Base-by-base conservation (phyloP, 1,140 invertebrate species). In the Pomacea maculata region DNA sequence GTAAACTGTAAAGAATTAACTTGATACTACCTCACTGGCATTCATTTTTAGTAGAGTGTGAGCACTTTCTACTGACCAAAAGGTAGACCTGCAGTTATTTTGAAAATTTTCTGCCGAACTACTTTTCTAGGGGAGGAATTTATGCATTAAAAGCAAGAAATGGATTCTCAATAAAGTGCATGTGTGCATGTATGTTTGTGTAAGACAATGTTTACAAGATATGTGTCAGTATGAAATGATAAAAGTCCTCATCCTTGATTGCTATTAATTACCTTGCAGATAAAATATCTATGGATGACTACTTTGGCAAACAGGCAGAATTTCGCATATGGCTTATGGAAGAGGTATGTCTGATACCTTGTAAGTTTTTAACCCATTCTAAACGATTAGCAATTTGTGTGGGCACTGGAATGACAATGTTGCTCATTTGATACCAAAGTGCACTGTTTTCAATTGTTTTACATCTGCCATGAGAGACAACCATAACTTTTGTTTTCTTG, bases 211-310 rank as follows among this genome's bases (percentile, higher is more conserved):
- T 75, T 10, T 57, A 14, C 34, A 68, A 55, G 12, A 54, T n/a
- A 25, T 71, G 34, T 70, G 65, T 29, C 9, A 67, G 3, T 71
- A n/a, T 71, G 29, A 45, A 45, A 0, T 45, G 34, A 45, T 45
- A 45, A 45, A 45, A 45, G 34, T 45, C 3, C 34, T 45, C 6
- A 45, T 45, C 34, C 34, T 45, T 45, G 34, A 45, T 45, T 45
- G 34, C 6, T 45, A 45, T 45, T 17, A 17, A 72, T 34, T 73
- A 21, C 55, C 55, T 83, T 82, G 34, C 83, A 88, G 87, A 88
- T 81, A 84, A 83, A 72, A 87, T 88, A 61, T 86, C 86, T 7
- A 88, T 88, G 87, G 86, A 88, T 73, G 87, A 88, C 76, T 88
- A 83, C 72, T 80, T 87, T 11, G 83, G 83, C 74, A 88, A 88